These are phyloP conservation scores for Xestia rhomboidea DNA, from an alignment of 2,888 invertebrate genomes.

Conservation along the genomic window DNA sequence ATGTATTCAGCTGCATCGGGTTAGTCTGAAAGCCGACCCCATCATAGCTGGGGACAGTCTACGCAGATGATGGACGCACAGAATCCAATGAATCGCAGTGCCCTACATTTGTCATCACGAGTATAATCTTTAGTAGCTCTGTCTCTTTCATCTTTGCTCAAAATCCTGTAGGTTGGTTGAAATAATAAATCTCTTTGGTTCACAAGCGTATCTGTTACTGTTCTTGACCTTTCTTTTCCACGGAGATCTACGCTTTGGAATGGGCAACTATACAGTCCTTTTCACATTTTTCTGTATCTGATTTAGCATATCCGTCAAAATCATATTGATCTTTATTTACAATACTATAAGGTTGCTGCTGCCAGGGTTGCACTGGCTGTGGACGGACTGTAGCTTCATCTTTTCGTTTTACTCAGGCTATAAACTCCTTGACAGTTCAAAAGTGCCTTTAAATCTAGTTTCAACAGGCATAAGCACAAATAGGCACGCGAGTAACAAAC, in stretches of 20 bases:
- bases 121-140: not conserved
- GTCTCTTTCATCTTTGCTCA: conserved; percentile 7
- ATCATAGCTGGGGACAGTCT: too few species aligned
- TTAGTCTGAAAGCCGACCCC: too few species aligned
- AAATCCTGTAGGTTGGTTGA: conserved; percentile 7
- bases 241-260: not conserved
- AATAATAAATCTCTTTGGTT: not conserved
- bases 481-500: not conserved
- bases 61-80: too few species aligned
- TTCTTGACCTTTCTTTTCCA: not conserved
- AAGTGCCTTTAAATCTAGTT: not conserved
- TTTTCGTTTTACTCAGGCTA: not conserved
- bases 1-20: too few species aligned
- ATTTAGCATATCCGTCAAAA: not conserved
- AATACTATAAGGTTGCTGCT: not conserved
- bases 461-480: not conserved
- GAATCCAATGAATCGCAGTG: conserved; percentile 29
- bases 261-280: not conserved
- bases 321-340: not conserved
- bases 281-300: not conserved
- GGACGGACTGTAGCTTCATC: not conserved
- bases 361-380: not conserved
- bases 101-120: conserved; percentile 28
- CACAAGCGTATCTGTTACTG: not conserved
- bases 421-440: not conserved